These are phyloP conservation scores for Epistrophe grossulariae DNA, from an alignment of 2,888 invertebrate genomes.

Conservation along the genomic window DNA sequence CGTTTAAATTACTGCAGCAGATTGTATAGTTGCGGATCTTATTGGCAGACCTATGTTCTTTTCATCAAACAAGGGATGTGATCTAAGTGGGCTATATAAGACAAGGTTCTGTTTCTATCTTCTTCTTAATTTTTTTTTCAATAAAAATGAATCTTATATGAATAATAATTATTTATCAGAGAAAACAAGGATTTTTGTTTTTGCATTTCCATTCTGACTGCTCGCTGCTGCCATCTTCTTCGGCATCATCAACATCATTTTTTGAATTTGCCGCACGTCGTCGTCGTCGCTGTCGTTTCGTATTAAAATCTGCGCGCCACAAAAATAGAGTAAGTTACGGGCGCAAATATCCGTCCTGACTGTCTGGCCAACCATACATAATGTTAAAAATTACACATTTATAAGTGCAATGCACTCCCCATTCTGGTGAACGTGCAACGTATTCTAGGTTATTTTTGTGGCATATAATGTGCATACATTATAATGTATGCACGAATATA, in stretches of 20 bases:
- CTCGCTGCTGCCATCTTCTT: slow-evolving; percentile 34
- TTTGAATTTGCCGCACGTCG: slow-evolving; percentile 57
- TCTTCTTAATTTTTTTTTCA: neutral
- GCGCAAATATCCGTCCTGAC: slow-evolving; percentile 74
- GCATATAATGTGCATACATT: slow-evolving; percentile 38
- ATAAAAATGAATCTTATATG: slow-evolving; percentile 20
- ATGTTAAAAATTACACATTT: slow-evolving; percentile 76
- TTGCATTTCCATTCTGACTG: slow-evolving; percentile 43
- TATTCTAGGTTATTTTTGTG: slow-evolving; percentile 75
- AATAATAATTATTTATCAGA: slow-evolving; percentile 29
- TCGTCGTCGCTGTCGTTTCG: slow-evolving; percentile 56
- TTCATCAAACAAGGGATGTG: slow-evolving; percentile 6
- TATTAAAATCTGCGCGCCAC: slow-evolving; percentile 67
- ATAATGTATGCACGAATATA: slow-evolving; percentile 8
- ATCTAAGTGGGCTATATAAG: slow-evolving; percentile 18
- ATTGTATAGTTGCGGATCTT: neutral
- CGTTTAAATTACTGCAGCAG: neutral
- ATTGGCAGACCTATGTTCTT: neutral
- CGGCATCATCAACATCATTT: slow-evolving; percentile 58
- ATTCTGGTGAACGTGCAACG: slow-evolving; percentile 71
- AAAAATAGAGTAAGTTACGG: slow-evolving; percentile 76
- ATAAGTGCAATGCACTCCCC: slow-evolving; percentile 75
- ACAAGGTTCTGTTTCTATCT: slow-evolving; percentile 11
- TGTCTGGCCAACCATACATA: slow-evolving; percentile 73
- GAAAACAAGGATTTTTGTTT: slow-evolving; percentile 22